Percentiles rank a stretch among this genome's conserved stretches.
Evolutionary conservation across 2,888 invertebrate genomes (phyloP).

Genomic region (Luperina nickerlii): DNA sequence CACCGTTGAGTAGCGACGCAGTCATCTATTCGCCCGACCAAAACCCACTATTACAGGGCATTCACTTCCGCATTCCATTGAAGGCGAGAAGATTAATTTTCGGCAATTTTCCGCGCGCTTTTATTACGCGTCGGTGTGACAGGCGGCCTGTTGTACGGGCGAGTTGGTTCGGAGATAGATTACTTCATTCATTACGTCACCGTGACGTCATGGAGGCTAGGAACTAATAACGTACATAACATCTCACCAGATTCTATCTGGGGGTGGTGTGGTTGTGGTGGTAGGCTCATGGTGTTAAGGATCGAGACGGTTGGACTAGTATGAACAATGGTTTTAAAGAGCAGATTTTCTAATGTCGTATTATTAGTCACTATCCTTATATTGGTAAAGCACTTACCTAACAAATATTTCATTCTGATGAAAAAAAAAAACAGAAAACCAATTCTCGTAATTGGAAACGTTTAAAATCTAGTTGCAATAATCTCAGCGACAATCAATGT

Average conservation of each 20-base stretch:
- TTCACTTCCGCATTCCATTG: conserved; percentile 53
- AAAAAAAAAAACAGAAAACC: background rate
- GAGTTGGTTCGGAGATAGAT: conserved; percentile 61
- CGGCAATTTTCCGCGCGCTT: conserved; percentile 54
- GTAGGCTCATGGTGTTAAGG: background rate
- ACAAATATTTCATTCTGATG: background rate
- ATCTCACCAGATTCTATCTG: conserved; percentile 38
- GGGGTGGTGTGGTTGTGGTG: conserved; percentile 8
- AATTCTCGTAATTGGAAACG: background rate
- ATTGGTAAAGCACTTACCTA: background rate
- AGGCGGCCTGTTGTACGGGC: conserved; percentile 52
- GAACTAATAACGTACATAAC: conserved; percentile 55
- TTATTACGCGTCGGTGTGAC: conserved; percentile 64
- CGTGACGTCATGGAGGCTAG: conserved; percentile 51
- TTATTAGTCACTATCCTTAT: background rate
- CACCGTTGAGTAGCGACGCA: conserved; percentile 21
- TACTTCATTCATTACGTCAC: conserved; percentile 66
- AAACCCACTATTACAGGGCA: conserved; percentile 41
- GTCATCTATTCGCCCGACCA: conserved; percentile 34
- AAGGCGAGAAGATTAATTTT: conserved; percentile 58
- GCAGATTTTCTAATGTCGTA: too few relatives aligned
- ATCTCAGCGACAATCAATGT: background rate
- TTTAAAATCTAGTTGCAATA: background rate
- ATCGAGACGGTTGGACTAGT: too few relatives aligned
- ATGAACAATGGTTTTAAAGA: background rate